These are phyloP conservation scores for Meandrusa payeni DNA, from an alignment of 2,888 invertebrate species.

Conservation along the genomic window DNA sequence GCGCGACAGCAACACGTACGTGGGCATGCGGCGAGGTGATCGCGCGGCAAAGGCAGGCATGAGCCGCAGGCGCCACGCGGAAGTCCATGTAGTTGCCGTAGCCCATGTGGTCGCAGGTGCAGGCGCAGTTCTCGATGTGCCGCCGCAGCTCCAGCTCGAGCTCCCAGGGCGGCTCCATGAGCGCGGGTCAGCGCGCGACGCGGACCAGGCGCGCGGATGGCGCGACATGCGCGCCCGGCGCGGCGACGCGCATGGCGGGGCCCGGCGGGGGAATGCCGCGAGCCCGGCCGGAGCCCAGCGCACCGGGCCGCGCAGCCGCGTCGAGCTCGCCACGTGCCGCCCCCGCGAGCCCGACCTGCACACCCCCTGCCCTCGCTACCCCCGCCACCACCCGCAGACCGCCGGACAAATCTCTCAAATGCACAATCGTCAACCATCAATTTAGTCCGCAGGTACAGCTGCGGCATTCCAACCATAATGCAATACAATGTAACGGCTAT, in stretches of 20 bases:
- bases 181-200: conserved; percentile 62
- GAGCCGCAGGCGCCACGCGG: conserved; percentile 84
- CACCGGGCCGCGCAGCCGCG: conserved; percentile 58
- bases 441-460: conserved; percentile 23
- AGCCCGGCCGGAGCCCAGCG: conserved; percentile 57
- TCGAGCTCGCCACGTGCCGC: conserved; percentile 50
- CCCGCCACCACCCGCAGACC: conserved; percentile 28
- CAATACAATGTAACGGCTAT: conserved; percentile 10
- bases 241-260: conserved; percentile 62
- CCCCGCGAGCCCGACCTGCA: conserved; percentile 39
- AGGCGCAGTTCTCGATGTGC: conserved; percentile 94
- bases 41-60: conserved; percentile 75
- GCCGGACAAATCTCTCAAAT: conserved; percentile 65
- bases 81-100: conserved; percentile 96
- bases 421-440: conserved; percentile 59
- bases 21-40: conserved; percentile 78
- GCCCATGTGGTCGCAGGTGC: conserved; percentile 96
- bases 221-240: conserved; percentile 65
- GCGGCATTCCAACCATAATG: conserved; percentile 21
- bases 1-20: conserved; percentile 54
- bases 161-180: conserved; percentile 81
- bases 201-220: conserved; percentile 68
- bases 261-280: conserved; percentile 61
- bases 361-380: conserved; percentile 34
- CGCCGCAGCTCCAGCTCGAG: conserved; percentile 92